A percentile compares a stretch with the other conserved stretches of the same genome.
These are phyloP conservation scores for Echinometra lucunter DNA, from an alignment of 53 echinoderm and acorn worm genomes.

Conservation along the genomic window DNA sequence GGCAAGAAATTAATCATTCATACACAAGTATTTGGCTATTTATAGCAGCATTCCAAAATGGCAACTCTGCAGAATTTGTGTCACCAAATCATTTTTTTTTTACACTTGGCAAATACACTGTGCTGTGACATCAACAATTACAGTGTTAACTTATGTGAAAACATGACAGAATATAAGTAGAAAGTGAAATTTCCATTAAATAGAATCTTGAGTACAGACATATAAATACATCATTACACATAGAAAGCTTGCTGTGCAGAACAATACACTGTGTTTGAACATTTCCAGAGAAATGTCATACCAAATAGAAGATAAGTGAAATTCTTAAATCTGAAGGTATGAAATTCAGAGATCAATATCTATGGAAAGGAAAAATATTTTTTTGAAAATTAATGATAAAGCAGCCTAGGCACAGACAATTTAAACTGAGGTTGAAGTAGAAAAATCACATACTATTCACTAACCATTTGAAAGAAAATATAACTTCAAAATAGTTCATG, in stretches of 20 bases:
- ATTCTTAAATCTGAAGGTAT: not conserved
- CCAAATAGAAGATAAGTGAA: not conserved
- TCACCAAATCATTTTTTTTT: conserved; percentile 9
- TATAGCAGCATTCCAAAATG: conserved; percentile 31
- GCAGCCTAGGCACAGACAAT: not conserved
- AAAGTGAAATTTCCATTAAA: conserved; percentile 13
- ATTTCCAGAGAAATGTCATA: not conserved
- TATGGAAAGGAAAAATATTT: not conserved
- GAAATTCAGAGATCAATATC: not conserved
- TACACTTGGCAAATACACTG: conserved; percentile 40
- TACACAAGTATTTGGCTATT: not conserved
- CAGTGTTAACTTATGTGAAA: not conserved
- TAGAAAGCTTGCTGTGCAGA: not conserved
- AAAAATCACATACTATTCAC: no score
- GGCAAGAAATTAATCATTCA: conserved; percentile 23
- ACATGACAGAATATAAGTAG: conserved; percentile 18
- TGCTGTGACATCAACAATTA: not conserved
- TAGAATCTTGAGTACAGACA: not conserved
- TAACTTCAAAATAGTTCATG: not conserved
- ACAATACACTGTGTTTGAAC: not conserved
- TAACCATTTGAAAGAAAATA: not conserved
- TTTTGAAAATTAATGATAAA: no score
- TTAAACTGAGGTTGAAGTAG: not conserved
- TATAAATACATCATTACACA: not conserved
- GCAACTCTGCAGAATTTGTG: conserved; percentile 32